These are phyloP conservation scores for Andricus curvator DNA, from an alignment of 2,888 invertebrate species.

Conservation along the genomic window DNA sequence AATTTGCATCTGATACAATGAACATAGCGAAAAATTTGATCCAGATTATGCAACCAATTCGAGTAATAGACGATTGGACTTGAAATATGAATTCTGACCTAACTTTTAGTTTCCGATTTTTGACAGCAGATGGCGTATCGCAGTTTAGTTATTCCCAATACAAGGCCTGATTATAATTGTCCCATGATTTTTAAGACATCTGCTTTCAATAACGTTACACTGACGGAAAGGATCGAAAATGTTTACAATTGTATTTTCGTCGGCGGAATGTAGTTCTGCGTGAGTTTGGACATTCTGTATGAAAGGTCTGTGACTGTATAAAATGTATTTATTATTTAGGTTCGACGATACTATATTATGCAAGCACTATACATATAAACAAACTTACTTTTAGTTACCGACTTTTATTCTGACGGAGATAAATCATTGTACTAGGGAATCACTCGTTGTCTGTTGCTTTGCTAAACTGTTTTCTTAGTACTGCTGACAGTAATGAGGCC, in stretches of 20 bases:
- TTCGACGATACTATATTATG: constrained; percentile 75
- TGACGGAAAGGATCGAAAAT: constrained; percentile 38
- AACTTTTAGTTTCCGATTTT: too few relatives aligned
- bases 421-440: constrained; percentile 31
- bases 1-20: too few relatives aligned
- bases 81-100: too few relatives aligned
- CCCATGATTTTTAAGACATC: background rate
- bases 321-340: constrained; percentile 78
- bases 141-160: too few relatives aligned
- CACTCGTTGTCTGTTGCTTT: constrained; percentile 35
- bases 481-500: constrained; percentile 12
- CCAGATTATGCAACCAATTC: too few relatives aligned
- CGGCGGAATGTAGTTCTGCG: background rate
- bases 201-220: background rate
- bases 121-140: too few relatives aligned
- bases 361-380: constrained; percentile 69
- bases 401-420: constrained; percentile 69
- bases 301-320: constrained; percentile 75
- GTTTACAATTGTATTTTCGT: background rate
- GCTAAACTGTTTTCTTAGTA: constrained; percentile 9
- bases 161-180: constrained; percentile 2
- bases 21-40: too few relatives aligned
- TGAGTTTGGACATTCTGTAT: constrained; percentile 74
- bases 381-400: constrained; percentile 74
- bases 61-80: too few relatives aligned